Evolutionary conservation across 2,797 vertebrate genomes (phyloP), one percentile per base, ranked within the genome.

Genomic region (Acanthornis magna): DNA sequence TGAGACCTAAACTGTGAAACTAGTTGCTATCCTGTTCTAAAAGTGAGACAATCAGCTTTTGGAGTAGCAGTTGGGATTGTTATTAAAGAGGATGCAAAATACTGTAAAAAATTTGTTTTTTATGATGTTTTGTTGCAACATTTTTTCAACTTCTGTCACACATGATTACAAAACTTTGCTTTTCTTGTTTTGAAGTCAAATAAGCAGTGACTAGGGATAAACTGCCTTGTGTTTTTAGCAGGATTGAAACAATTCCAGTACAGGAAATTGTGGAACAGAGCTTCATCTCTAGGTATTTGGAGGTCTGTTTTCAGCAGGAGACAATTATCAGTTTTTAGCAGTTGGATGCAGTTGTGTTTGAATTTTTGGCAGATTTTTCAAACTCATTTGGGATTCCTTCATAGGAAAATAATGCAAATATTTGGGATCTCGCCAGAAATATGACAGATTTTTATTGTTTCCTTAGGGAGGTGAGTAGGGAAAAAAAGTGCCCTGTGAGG

Each of bases 1-100:
- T 70, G 34, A 63, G 19, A 58, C 62, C 5, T 79, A 29, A 82
- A 71, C 21, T 57, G 48, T 63, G 62, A 70, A 88, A 63, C 36
- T 50, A 47, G 11, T 45, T 76, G 10, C 38, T 76, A 2, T 74
- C 22, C 16, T 72, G 8, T 74, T 85, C 60, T 66, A 16, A 29
- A 77, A 72, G 29, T 47, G 32, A 68, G 27, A 11, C 36, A 8
- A 19, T 32, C 20, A 54, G 15, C 36, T 76, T 45, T 68, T 17
- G 11, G 18, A 10, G 7, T 42, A 72, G 32, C 1, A 1, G 2
- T 34, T 40, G 10, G 19, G 7, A 1, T 58, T 58, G 5, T 16
- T 85, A 58, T 70, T 57, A 60, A 79, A 67, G 11, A 66, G 1
- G 20, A 27, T 23, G 7, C 18, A 78, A 62, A 89, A 29, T 47